Base-by-base conservation (phyloP, 2,888 invertebrate species). In the Nycteola revayana region DNA sequence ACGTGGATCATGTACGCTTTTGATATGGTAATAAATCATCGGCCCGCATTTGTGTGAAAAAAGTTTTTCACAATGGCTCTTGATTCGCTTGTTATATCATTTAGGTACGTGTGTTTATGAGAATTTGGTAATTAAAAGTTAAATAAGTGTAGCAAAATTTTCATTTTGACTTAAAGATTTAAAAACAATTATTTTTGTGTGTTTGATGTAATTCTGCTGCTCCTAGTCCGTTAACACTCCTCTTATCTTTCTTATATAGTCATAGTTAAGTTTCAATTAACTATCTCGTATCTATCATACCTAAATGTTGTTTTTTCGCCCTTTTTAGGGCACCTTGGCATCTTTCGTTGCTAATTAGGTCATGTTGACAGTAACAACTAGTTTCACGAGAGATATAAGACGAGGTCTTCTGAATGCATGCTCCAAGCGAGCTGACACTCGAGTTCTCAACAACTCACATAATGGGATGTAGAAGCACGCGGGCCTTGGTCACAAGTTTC, bases 261-360 rank as follows among this genome's bases (percentile, higher is more conserved):
- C n/a, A n/a, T n/a, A n/a, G n/a, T n/a, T n/a, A n/a, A n/a, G n/a
- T n/a, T n/a, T n/a, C n/a, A 14, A 14, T 14, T 14, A 14, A 5
- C 14, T 14, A 14, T 14, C 14, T 2, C 14, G 3, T 5, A 14
- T 14, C 14, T 14, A 7, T 22, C 11, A 29, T 17, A 26, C 8
- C 9, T 27, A 36, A 34, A 18, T 33, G 1, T 39, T 36, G 41
- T 36, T 32, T 21, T 27, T 7, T 29, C 14, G 32, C 10, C 9
- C 24, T 32, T 29, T 8, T 24, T 9, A 11, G 24, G 14, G 14
- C 14, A 9, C 30, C 29, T 34, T 36, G 26, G 27, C 44, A 38
- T 47, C 34, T 43, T 36, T 38, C 37, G 31, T 42, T 30, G 49
- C 29, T 60, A 66, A 68, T 69, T 66, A 59, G 68, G 69, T 63